Evolutionary conservation across 2,797 vertebrate genomes (phyloP).

Genomic region (Spinus olivaceus): DNA sequence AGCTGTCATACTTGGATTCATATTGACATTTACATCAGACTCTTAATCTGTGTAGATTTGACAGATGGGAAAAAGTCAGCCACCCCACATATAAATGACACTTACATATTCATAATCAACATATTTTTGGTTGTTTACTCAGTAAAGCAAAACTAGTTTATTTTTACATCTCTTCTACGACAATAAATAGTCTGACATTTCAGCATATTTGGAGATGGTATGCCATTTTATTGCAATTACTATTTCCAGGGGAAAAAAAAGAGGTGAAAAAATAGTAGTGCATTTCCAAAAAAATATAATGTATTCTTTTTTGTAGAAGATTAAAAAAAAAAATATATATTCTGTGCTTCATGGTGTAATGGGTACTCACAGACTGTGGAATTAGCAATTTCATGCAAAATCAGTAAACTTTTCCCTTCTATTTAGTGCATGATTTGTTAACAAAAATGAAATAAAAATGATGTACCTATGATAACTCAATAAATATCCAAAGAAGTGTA

Average conservation of each 20-base stretch:
- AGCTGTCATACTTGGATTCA: slow-evolving; percentile 54
- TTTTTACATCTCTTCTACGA: background rate
- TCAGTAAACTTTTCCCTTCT: background rate
- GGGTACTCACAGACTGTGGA: slow-evolving; percentile 29
- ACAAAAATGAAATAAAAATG: slow-evolving; percentile 34
- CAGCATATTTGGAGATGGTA: background rate
- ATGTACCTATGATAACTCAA: background rate
- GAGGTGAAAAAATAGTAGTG: background rate
- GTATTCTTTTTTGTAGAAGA: background rate
- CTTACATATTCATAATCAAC: slow-evolving; percentile 59
- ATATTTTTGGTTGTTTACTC: slow-evolving; percentile 33
- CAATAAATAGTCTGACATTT: slow-evolving; percentile 35
- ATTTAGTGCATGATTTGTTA: slow-evolving; percentile 30
- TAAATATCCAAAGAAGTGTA: background rate
- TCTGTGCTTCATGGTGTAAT: slow-evolving; percentile 24
- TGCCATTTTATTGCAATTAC: background rate
- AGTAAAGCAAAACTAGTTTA: slow-evolving; percentile 26
- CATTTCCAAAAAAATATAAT: background rate
- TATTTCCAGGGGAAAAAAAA: background rate
- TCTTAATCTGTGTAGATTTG: slow-evolving; percentile 51
- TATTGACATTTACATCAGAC: slow-evolving; percentile 55
- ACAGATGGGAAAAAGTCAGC: slow-evolving; percentile 29
- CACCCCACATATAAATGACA: slow-evolving; percentile 22
- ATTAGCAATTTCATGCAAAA: slow-evolving; percentile 51
- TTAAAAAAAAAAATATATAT: background rate